phyloP scores from a whole-genome alignment of 2,888 invertebrate species.

The Erebia ligea region DNA sequence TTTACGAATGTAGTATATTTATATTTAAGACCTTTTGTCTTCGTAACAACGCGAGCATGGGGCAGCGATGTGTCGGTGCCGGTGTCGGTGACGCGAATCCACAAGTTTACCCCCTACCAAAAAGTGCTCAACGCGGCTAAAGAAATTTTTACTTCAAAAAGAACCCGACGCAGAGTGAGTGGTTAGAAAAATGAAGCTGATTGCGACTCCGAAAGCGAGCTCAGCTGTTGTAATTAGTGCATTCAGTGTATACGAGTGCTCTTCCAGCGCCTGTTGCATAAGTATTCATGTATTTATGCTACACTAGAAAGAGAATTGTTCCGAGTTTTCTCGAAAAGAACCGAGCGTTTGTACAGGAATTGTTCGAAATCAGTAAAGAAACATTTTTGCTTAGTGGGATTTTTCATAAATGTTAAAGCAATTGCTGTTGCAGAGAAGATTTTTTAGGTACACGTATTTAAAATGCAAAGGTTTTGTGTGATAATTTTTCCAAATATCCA shows the following conservation, averaged over 20 bases:
- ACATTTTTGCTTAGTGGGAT: background rate
- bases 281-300: conserved; percentile 2
- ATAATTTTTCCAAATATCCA: too few relatives aligned
- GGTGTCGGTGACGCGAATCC: too few relatives aligned
- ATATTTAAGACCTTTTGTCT: too few relatives aligned
- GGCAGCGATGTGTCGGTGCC: too few relatives aligned
- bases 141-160: too few relatives aligned
- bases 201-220: background rate
- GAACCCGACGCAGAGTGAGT: background rate
- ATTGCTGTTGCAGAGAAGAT: background rate
- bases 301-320: conserved; percentile 1
- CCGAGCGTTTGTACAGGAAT: background rate
- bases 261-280: conserved; percentile 10
- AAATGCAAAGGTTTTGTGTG: too few relatives aligned
- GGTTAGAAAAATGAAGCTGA: conserved; percentile 1
- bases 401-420: background rate
- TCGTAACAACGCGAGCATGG: too few relatives aligned
- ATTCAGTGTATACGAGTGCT: conserved; percentile 1
- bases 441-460: background rate
- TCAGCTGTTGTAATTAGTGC: conserved; percentile 15
- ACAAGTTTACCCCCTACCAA: too few relatives aligned
- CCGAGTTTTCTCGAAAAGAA: background rate
- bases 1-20: too few relatives aligned
- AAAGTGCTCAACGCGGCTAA: too few relatives aligned
- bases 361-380: background rate